These are phyloP conservation scores for Colius striatus DNA, from an alignment of 2,113 vertebrate species.

Conservation along the genomic window DNA sequence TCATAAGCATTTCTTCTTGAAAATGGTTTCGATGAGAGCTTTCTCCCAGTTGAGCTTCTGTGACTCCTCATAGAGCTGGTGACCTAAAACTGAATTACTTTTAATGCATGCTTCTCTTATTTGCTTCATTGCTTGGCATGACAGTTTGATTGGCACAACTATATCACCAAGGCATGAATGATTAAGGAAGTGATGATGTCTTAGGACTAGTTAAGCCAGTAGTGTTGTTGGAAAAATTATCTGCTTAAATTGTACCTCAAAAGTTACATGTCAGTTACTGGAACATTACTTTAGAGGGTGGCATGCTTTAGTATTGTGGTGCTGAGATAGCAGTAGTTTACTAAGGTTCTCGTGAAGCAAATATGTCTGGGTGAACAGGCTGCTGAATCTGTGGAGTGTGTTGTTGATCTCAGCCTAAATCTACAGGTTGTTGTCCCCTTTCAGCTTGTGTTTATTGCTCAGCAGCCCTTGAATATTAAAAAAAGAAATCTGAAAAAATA, in stretches of 20 bases:
- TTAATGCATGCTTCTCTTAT: rapidly evolving
- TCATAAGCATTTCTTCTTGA: not conserved
- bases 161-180: not conserved
- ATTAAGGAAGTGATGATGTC: not conserved
- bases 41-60: not conserved
- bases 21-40: not conserved
- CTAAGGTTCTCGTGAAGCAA: not conserved
- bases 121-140: not conserved
- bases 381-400: not conserved
- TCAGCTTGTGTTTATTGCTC: not conserved
- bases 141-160: not conserved
- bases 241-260: not conserved
- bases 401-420: not conserved
- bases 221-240: not conserved
- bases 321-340: not conserved
- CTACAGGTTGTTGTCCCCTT: not conserved
- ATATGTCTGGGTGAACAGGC: not conserved
- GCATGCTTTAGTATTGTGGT: not conserved
- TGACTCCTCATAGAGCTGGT: not conserved
- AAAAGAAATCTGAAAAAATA: not conserved
- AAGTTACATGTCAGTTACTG: not conserved
- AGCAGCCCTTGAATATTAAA: not conserved
- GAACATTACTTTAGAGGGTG: not conserved
- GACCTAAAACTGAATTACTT: not conserved
- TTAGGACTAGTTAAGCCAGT: not conserved